A percentile compares a stretch with the other conserved stretches of the same genome.
phyloP scores from a whole-genome alignment of 2,888 invertebrate species.

The Cantharis lateralis region DNA sequence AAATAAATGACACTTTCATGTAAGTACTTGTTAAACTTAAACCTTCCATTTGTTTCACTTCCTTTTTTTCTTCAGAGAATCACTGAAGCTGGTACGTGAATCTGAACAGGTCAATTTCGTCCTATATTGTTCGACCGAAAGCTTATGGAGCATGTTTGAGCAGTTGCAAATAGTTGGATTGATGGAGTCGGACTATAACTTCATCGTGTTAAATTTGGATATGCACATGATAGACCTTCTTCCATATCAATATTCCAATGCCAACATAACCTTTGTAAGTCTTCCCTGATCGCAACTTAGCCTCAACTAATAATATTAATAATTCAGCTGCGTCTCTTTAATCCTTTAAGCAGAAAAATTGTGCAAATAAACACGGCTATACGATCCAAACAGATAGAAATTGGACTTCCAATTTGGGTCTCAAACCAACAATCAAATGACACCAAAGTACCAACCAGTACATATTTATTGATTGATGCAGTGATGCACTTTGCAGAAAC shows the following conservation, averaged over 20 bases:
- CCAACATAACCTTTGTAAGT: constrained; percentile 63
- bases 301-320: constrained; percentile 40
- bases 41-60: neutral
- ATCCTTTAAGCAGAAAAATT: constrained; percentile 55
- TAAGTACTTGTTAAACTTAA: neutral
- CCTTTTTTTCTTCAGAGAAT: neutral
- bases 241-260: constrained; percentile 62
- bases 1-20: neutral
- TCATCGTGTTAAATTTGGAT: constrained; percentile 63
- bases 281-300: constrained; percentile 43
- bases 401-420: neutral
- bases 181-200: constrained; percentile 61
- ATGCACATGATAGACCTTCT: constrained; percentile 63
- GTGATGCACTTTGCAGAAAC: constrained; percentile 81
- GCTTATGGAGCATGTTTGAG: constrained; percentile 56
- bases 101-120: constrained; percentile 59
- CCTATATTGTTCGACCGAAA: constrained; percentile 59
- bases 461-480: constrained; percentile 85
- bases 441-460: constrained; percentile 62
- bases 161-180: constrained; percentile 67
- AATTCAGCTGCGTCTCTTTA: constrained; percentile 62
- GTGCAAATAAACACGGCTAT: constrained; percentile 1
- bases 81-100: constrained; percentile 33
- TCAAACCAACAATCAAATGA: neutral
- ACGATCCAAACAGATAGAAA: constrained; percentile 11